Conservation (phyloP, 2,113 vertebrate species). For the Delphinapterus leucas region DNA sequence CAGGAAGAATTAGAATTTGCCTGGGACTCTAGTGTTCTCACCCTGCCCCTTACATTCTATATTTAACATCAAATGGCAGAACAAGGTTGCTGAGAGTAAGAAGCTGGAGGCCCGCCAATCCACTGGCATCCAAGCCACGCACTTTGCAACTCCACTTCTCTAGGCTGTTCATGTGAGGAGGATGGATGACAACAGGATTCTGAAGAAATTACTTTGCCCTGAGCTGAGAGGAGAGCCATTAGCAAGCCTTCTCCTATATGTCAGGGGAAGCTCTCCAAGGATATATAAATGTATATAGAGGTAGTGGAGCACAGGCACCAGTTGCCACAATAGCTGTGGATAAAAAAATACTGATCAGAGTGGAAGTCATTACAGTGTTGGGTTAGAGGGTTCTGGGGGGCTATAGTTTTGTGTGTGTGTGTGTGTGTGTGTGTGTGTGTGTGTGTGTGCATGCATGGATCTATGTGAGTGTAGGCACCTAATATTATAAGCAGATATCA, state of each 20-base stretch:
- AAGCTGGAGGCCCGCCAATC: slow-evolving; percentile 1
- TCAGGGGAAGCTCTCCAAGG: not conserved
- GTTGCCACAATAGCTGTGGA: not conserved
- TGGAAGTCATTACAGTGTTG: not conserved
- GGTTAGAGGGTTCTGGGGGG: not conserved
- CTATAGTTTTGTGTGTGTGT: no score
- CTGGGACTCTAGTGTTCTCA: slow-evolving; percentile 14
- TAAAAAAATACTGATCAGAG: not conserved
- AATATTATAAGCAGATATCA: not conserved
- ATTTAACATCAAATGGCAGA: slow-evolving; percentile 45
- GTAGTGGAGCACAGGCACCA: accelerated
- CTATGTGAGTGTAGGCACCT: not conserved
- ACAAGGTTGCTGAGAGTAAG: slow-evolving; percentile 22
- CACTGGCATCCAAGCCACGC: not conserved
- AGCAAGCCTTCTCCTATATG: not conserved
- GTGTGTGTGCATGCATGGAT: not conserved
- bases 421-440: not conserved
- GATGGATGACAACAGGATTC: not conserved
- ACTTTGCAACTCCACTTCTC: not conserved
- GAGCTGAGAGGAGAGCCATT: not conserved
- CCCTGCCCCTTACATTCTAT: slow-evolving; percentile 20
- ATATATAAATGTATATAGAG: not conserved
- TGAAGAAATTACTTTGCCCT: not conserved
- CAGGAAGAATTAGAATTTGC: not conserved
- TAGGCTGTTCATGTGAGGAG: not conserved